Evolutionary conservation across 2,888 invertebrate species (phyloP), one percentile per base, ranked within the genome.

Genomic region (Eupithecia tripunctaria): DNA sequence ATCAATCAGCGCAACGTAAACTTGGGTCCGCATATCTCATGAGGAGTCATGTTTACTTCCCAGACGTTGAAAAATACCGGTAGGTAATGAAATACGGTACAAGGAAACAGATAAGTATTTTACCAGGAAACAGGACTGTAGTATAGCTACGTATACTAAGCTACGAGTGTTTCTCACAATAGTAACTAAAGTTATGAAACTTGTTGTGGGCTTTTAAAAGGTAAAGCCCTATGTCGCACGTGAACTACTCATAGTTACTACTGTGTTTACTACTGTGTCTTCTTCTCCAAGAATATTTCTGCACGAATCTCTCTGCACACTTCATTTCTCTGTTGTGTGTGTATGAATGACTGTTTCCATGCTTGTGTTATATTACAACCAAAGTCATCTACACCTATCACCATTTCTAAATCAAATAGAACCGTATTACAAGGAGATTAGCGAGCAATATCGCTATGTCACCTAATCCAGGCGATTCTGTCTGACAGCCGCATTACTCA

Each of bases 61-160:
- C 70, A 77, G 78, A 79, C 75, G 75, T 78, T 79, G 78, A 79
- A 76, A 78, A 79, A 78, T 78, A 78, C 75, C 76, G 75, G 77
- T 63, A 68, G 43, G 64, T 56, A 68, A n/a, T 70, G 43, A 64
- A 67, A 67, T 73, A 69, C 36, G 62, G 62, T 12, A 36, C 32
- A 18, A n/a, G 21, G n/a, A 63, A 63, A 63, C 62, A 32, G n/a
- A n/a, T 2, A 32, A 62, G 29, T 62, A 12, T 10, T 32, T n/a
- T 63, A 32, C 36, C 62, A n/a, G 21, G n/a, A 63, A 63, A 63
- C 62, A 32, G n/a, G 32, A 7, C n/a, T 32, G 29, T 62, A 12
- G 3, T 32, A 12, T 63, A 32, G n/a, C 62, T 36, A 32, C 15
- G 12, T 36, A 63, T 36, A 32, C 0, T n/a, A 29, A 62, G 2